phyloP scores from a whole-genome alignment of 1,140 invertebrate genomes.

The Aphelenchoides fujianensis region DNA sequence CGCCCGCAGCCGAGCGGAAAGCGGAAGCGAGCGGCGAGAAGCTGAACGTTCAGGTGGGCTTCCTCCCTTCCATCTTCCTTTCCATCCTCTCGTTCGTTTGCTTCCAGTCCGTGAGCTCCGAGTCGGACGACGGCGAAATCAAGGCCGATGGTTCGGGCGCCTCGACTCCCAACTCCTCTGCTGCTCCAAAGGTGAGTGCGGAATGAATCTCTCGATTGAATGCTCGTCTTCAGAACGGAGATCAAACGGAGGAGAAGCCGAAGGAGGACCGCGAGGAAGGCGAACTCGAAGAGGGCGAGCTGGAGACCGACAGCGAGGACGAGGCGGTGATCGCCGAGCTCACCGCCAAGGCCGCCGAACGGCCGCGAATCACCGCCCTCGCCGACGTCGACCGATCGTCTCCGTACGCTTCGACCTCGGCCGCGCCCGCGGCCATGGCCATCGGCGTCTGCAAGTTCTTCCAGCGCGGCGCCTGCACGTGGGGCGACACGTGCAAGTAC shows the following conservation, averaged over 20 bases:
- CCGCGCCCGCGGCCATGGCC: not conserved
- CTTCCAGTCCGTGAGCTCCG: not conserved
- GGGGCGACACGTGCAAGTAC: slow-evolving; percentile 6
- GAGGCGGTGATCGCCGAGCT: no score
- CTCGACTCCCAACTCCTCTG: no score
- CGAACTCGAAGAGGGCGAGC: not conserved
- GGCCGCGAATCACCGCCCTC: not conserved
- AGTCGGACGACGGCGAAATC: not conserved
- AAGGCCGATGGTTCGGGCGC: no score
- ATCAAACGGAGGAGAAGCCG: not conserved
- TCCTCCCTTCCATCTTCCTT: no score
- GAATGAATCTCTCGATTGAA: not conserved
- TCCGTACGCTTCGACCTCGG: not conserved
- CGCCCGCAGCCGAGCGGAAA: not conserved
- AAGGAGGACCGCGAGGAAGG: not conserved
- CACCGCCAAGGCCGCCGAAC: no score
- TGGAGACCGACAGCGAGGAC: slow-evolving; percentile 2
- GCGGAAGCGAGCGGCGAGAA: not conserved
- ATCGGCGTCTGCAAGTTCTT: slow-evolving; percentile 9
- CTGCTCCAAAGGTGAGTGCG: no score
- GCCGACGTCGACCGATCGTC: not conserved
- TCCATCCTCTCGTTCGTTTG: not conserved
- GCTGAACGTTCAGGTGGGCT: not conserved
- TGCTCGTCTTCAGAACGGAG: not conserved
- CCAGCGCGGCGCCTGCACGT: slow-evolving; percentile 4